These are phyloP conservation scores for Todiramphus saurophagus DNA, from an alignment of 2,113 vertebrate species.

Conservation along the genomic window DNA sequence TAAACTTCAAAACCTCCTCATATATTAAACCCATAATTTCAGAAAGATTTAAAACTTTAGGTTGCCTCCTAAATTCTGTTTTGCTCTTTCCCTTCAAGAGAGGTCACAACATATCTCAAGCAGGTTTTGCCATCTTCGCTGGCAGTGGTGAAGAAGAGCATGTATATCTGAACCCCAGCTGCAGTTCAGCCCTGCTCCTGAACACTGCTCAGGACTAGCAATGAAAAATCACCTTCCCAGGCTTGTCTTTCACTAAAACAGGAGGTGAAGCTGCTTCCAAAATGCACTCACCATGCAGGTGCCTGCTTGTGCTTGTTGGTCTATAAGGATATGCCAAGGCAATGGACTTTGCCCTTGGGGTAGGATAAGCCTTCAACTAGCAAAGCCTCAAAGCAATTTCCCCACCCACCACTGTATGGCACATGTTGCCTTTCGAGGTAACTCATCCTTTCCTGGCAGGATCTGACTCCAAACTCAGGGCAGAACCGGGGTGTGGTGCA, in stretches of 20 bases:
- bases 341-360: not conserved
- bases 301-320: not conserved
- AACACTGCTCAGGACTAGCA: not conserved
- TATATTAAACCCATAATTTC: not conserved
- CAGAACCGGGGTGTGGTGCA: not conserved
- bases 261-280: not conserved
- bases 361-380: not conserved
- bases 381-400: not conserved
- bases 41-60: not conserved
- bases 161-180: not conserved
- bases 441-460: not conserved
- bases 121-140: not conserved
- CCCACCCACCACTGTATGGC: not conserved
- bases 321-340: not conserved
- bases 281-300: not conserved
- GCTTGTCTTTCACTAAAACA: not conserved
- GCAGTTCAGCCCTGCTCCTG: rapidly evolving
- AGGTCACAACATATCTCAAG: not conserved
- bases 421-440: not conserved
- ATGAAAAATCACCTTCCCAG: not conserved
- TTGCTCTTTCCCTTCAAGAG: not conserved
- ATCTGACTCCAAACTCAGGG: not conserved
- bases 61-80: not conserved
- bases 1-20: not conserved
- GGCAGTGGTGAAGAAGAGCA: not conserved